Percentiles rank a stretch among this genome's conserved stretches.
phyloP scores from a whole-genome alignment of 2,797 vertebrate genomes.

The Muscicapa comitata region DNA sequence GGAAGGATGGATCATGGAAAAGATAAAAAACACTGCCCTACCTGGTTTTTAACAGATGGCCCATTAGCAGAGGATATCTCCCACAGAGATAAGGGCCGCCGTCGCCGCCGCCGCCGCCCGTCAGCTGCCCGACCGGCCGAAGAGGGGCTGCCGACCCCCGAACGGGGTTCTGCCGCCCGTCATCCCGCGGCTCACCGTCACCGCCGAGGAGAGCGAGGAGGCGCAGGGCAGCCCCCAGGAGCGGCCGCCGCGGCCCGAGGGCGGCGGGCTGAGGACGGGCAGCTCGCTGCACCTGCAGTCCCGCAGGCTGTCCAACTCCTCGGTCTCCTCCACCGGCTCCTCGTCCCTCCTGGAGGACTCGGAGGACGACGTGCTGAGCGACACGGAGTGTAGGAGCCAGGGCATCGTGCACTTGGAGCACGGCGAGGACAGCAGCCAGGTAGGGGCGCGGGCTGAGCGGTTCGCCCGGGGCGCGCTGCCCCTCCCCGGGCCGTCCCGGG shows the following conservation, averaged over 20 bases:
- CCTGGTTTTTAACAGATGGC: too few relatives aligned
- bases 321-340: conserved; percentile 92
- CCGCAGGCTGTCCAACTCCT: conserved; percentile 91
- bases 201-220: conserved; percentile 80
- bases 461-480: not conserved
- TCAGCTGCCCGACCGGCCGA: conserved; percentile 66
- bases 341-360: conserved; percentile 88
- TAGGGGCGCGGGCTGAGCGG: conserved; percentile 28
- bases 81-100: too few relatives aligned
- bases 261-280: conserved; percentile 77
- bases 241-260: conserved; percentile 63
- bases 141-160: conserved; percentile 61
- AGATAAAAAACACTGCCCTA: too few relatives aligned
- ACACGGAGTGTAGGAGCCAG: conserved; percentile 91
- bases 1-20: too few relatives aligned
- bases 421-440: conserved; percentile 83
- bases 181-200: conserved; percentile 93
- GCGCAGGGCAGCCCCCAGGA: conserved; percentile 57
- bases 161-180: conserved; percentile 62
- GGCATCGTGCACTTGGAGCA: conserved; percentile 90
- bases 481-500: not conserved
- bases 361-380: conserved; percentile 93
- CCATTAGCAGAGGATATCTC: too few relatives aligned
- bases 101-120: conserved; percentile 64
- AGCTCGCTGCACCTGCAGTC: conserved; percentile 75